Base-by-base conservation (phyloP, 2,797 vertebrate genomes). In the Podarcis siculus region DNA sequence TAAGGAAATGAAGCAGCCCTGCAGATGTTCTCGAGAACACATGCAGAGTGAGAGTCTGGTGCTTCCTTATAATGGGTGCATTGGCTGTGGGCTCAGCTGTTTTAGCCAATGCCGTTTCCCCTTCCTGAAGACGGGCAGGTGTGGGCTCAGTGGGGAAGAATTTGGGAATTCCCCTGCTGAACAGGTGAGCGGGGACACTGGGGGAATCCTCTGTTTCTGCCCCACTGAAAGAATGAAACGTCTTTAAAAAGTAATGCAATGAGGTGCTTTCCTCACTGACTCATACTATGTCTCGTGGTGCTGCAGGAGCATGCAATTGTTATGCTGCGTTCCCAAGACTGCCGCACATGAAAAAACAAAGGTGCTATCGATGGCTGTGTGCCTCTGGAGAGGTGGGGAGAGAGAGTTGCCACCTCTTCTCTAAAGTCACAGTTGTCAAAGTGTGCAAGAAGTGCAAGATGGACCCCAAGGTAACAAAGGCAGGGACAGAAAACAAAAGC, bases 351-450 rank as follows among this genome's bases (percentile, higher is more conserved):
- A 19, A 23, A 32, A 49, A 27, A 2, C 13, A 19, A 67, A 39
- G 7, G 32, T 78, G 30, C 30, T 49, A 13, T 25, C 10, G n/a
- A 30, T 37, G 71, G 9, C 49, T 37, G 8, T 35, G 17, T 7
- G 9, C 15, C 72, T 37, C 55, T 10, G 0, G 0, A 32, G 0
- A 0, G 8, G 21, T 0, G 1, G 9, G 5, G 1, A 1, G 13
- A 4, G 3, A 0, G 19, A 84, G 39, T 45, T 25, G 2, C 1
- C 23, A 8, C 19, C 23, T 75, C 73, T n/a, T 75, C 37, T 49
- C 30, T 15, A 23, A 67, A 5, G 80, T 27, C 37, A 82, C 80
- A 42, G 5, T 23, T 13, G 17, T 32, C 32, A 37, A 37, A 49
- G 58, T 79, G 23, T 21, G 58, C 10, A 2, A 55, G 49, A 55